Evolutionary conservation across 2,113 vertebrate genomes (phyloP).

Genomic region (Anoura caudifer): DNA sequence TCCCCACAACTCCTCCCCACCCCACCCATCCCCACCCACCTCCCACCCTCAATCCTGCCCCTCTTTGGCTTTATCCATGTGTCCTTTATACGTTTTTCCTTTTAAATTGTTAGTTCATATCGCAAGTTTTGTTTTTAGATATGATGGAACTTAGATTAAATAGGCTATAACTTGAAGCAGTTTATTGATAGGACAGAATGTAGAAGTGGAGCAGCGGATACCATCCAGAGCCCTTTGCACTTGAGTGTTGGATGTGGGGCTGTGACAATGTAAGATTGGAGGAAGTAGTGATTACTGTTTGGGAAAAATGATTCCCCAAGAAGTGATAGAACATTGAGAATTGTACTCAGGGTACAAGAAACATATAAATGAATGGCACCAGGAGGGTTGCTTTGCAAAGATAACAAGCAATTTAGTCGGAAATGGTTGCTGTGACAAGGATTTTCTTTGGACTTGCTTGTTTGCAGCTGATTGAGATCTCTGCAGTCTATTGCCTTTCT

Average conservation of each 20-base stretch:
- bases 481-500: neutral
- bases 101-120: neutral
- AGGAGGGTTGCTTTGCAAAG: conserved; percentile 19
- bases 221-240: neutral
- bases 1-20: too few relatives aligned
- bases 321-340: neutral
- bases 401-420: conserved; percentile 43
- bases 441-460: neutral
- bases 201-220: neutral
- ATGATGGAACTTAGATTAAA: neutral
- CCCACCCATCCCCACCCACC: too few relatives aligned
- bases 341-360: neutral
- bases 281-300: neutral
- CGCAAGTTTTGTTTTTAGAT: neutral
- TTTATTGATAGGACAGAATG: neutral
- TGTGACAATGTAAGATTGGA: neutral
- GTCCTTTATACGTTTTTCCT: neutral
- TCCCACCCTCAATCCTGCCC: too few relatives aligned
- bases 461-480: conserved; percentile 38
- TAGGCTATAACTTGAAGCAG: neutral
- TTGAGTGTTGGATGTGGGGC: neutral
- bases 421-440: neutral
- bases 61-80: too few relatives aligned
- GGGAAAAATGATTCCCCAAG: neutral
- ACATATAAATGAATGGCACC: conserved; percentile 23